Percentiles rank a stretch among this genome's conserved stretches.
phyloP scores from a whole-genome alignment of 2,113 vertebrate species.

The Chionomys nivalis region DNA sequence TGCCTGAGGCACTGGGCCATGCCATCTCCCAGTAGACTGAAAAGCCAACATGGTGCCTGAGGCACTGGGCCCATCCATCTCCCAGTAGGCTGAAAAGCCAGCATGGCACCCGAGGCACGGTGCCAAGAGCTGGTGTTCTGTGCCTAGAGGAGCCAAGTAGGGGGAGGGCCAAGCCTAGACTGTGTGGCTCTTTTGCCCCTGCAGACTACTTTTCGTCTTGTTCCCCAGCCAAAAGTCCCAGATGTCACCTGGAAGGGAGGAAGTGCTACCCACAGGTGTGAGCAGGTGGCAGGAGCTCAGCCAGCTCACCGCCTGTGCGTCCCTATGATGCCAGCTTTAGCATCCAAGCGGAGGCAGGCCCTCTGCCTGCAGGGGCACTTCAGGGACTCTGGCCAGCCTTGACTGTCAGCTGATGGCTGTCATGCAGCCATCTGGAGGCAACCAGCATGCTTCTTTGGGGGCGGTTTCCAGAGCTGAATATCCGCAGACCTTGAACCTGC shows the following conservation, averaged over 20 bases:
- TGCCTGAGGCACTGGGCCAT: neutral
- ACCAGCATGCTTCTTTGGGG: neutral
- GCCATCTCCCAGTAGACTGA: neutral
- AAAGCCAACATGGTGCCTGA: neutral
- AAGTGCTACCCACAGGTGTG: neutral
- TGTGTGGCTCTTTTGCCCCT: neutral
- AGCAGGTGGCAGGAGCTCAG: neutral
- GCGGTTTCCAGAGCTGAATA: neutral
- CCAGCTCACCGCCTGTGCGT: neutral
- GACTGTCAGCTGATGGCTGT: neutral
- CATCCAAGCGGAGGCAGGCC: neutral
- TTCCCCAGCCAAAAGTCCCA: conserved; percentile 22
- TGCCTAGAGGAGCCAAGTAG: neutral
- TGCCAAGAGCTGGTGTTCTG: neutral
- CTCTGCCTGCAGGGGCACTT: neutral
- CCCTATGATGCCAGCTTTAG: neutral
- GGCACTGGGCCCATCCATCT: neutral
- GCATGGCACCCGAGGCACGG: neutral
- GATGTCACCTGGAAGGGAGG: neutral
- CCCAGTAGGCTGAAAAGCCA: neutral
- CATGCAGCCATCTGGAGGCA: neutral
- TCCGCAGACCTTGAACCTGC: neutral
- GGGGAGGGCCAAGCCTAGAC: neutral
- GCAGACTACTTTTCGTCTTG: neutral
- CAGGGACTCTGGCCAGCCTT: neutral